Conservation (phyloP, 2,888 invertebrate species). For the Parapristionchus giblindavisi region DNA sequence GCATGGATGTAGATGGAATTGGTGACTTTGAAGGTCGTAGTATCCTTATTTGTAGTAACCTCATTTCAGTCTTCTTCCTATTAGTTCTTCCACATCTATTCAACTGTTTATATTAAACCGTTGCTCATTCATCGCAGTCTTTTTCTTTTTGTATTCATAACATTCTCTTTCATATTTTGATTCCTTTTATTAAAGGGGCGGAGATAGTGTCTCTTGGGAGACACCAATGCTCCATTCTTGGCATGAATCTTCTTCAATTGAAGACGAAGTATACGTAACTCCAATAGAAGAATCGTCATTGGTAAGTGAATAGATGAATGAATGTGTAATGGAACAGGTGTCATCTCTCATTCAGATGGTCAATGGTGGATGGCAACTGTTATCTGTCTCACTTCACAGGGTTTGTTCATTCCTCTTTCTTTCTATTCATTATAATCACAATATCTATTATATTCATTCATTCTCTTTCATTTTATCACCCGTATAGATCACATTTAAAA, state of each 20-base stretch:
- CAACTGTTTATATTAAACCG: not conserved
- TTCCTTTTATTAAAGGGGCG: not conserved
- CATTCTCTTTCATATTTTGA: not conserved
- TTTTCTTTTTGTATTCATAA: not conserved
- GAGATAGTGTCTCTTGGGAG: too few species aligned
- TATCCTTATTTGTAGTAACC: not conserved
- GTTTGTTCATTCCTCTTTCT: conserved; percentile 45
- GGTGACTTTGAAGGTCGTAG: not conserved
- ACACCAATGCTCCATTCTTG: too few species aligned
- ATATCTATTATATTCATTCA: too few species aligned
- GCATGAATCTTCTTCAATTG: not conserved
- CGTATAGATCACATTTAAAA: too few species aligned
- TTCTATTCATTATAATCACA: too few species aligned
- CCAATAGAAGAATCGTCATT: conserved; percentile 7
- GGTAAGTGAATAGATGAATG: not conserved
- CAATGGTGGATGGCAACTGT: conserved; percentile 60
- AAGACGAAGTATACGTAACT: not conserved
- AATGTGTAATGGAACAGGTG: conserved; percentile 23
- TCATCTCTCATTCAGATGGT: conserved; percentile 30
- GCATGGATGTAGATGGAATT: too few species aligned
- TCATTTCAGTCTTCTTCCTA: not conserved
- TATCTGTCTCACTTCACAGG: conserved; percentile 65
- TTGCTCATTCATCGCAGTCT: not conserved
- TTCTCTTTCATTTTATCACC: not conserved
- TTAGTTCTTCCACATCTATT: not conserved